Conservation (phyloP, 2,797 vertebrate genomes). For the Natrix natrix region DNA sequence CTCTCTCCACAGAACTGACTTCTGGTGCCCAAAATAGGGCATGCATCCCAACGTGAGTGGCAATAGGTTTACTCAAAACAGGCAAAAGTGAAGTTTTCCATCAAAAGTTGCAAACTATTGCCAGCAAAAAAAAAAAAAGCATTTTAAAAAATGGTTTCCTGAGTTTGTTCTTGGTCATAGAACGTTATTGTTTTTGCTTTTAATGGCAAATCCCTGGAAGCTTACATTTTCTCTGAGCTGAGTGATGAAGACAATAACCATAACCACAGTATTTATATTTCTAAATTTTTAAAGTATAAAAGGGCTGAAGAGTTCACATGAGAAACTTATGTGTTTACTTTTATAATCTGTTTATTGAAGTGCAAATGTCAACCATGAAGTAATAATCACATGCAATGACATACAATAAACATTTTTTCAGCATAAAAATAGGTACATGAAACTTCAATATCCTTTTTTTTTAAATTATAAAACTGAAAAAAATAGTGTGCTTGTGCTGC, state of each 20-base stretch:
- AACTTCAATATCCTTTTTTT: slow-evolving; percentile 48
- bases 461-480: slow-evolving; percentile 67
- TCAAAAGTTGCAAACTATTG: slow-evolving; percentile 46
- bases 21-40: slow-evolving; percentile 2
- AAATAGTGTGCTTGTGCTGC: slow-evolving; percentile 14
- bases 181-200: neutral
- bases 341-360: slow-evolving; percentile 63
- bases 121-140: neutral
- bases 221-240: neutral
- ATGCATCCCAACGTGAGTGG: slow-evolving; percentile 63
- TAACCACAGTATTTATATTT: neutral
- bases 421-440: slow-evolving; percentile 54
- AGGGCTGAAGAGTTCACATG: neutral
- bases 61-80: slow-evolving; percentile 57
- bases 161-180: neutral
- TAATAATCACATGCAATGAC: slow-evolving; percentile 59
- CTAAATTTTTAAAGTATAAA: neutral
- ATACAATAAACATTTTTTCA: slow-evolving; percentile 55
- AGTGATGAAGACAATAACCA: neutral
- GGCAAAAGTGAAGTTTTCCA: slow-evolving; percentile 55
- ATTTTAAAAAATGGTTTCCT: neutral
- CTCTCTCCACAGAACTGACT: neutral
- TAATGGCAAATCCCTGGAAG: neutral
- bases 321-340: neutral
- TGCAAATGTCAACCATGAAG: slow-evolving; percentile 62